A percentile compares a stretch with the other conserved stretches of the same genome.
Conservation (phyloP, 2,113 vertebrate genomes). For the human (Homo sapiens) region GRCh38 chr5:63023001-63023500, state of each 20-base stretch:
- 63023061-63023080: background rate
- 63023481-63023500: background rate
- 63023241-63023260: background rate
- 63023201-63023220: conserved; percentile 87
- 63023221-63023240: background rate
- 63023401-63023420: background rate
- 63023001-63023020: conserved; percentile 85
- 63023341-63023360: background rate
- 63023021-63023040: background rate
- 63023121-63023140: background rate
- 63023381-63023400: background rate
- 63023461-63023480: background rate
- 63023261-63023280: background rate
- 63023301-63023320: background rate
- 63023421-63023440: background rate
- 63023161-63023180: conserved; percentile 94
- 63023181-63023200: conserved; percentile 93
- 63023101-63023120: background rate
- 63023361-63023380: background rate
- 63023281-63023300: background rate
- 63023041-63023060: background rate
- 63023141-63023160: conserved; percentile 91
- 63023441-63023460: background rate
- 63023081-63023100: background rate
- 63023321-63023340: background rate